Evolutionary conservation across 1,140 invertebrate species (phyloP).

Genomic region (Gonatopus flavifemur): DNA sequence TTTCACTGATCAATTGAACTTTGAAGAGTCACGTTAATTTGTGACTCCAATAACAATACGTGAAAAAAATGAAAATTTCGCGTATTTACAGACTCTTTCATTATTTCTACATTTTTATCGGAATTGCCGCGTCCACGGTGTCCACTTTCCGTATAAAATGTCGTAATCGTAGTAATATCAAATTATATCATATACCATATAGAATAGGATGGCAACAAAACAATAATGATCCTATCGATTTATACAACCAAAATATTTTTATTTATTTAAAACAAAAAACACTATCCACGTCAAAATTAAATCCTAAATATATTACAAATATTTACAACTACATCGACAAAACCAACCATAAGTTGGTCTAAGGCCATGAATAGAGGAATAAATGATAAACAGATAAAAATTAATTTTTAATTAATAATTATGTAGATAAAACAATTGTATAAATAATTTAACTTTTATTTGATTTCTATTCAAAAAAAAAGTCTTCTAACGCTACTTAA

Average conservation of each 20-base stretch:
- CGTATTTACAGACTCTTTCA: constrained; percentile 23
- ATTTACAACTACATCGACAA: no score
- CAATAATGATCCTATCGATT: constrained; percentile 21
- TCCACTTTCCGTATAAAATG: constrained; percentile 22
- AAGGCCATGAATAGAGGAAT: no score
- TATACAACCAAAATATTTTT: constrained; percentile 8
- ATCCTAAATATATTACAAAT: no score
- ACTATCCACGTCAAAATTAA: no score
- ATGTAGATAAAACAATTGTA: no score
- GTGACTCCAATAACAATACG: constrained; percentile 18
- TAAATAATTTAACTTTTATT: no score
- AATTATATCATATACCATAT: constrained; percentile 52
- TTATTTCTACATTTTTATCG: constrained; percentile 18
- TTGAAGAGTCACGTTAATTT: constrained; percentile 9
- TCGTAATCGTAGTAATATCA: constrained; percentile 34
- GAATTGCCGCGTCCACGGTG: constrained; percentile 17
- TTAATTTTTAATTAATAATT: no score
- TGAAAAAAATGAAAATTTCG: constrained; percentile 27
- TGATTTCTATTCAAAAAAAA: no score
- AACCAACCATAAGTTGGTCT: no score
- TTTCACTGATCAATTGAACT: constrained; percentile 9
- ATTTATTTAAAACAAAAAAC: constrained; percentile 16
- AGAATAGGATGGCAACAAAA: constrained; percentile 37
- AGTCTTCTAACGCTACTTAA: no score
- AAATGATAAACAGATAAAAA: no score